Evolutionary conservation across 1,140 invertebrate genomes (phyloP), one percentile per base, ranked within the genome.

Genomic region (Drosophila mojavensis): DNA sequence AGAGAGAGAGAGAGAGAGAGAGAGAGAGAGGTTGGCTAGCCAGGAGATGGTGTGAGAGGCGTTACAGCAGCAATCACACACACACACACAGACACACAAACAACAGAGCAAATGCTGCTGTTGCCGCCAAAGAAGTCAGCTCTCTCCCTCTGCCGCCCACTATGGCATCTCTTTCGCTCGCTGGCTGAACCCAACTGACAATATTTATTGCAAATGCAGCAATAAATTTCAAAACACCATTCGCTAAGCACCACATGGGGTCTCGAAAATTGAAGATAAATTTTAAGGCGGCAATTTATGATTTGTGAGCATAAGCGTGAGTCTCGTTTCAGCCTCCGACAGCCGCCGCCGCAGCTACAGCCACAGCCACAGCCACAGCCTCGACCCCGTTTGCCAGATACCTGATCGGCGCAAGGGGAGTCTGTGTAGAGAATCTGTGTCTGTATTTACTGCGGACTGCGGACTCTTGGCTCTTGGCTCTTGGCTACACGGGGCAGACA

Each of bases 151-250:
- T 58, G 41, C 4, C 39, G 13, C 50, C 20, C 26, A 20, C 55
- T 48, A 2, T 41, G 56, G 36, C 5, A 5, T 53, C 48, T 47
- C 61, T 47, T 6, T 54, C 39, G 41, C 55, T 47, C 30, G 41
- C 58, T 17, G 65, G 55, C 45, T 71, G 69, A 58, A 65, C 65
- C 72, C 78, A 70, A 90, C 89, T 91, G 91, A 91, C 90, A 91
- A 91, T 91, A 91, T 91, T 91, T 91, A 91, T 91, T 91, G 90
- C 90, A 91, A 91, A 91, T 91, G 88, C 90, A 91, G 90, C 90
- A 91, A 91, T 91, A 91, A 91, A 91, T 91, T 91, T 91, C 90
- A 91, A 91, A 91, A 91, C 90, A 91, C 90, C 91, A 91, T 91
- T 91, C 90, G 90, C 90, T 91, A 90, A 90, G 86, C 90, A 90